These are phyloP conservation scores for Heterodera filipjevi DNA, from an alignment of 2,888 invertebrate species.

Conservation along the genomic window DNA sequence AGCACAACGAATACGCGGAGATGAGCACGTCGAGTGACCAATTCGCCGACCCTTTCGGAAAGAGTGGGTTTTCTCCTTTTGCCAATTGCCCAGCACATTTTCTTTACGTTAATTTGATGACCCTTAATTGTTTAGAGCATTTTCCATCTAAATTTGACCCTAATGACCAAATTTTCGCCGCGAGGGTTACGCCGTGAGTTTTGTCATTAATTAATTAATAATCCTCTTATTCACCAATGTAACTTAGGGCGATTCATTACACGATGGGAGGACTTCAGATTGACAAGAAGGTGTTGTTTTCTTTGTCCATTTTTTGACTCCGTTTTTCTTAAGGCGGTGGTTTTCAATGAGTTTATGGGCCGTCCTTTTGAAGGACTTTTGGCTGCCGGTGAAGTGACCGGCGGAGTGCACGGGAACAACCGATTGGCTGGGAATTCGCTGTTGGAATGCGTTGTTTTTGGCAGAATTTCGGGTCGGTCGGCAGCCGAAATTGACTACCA, in stretches of 20 bases:
- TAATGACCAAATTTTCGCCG: constrained; percentile 57
- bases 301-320: not conserved
- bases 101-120: not conserved
- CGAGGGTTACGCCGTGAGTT: constrained; percentile 52
- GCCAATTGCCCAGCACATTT: too few relatives aligned
- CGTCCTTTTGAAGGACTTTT: constrained; percentile 58
- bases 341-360: constrained; percentile 55
- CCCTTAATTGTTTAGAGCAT: constrained; percentile 25
- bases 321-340: constrained; percentile 44
- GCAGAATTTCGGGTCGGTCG: constrained; percentile 59
- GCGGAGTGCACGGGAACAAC: constrained; percentile 64
- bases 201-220: not conserved
- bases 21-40: constrained; percentile 31
- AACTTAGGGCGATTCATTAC: constrained; percentile 62
- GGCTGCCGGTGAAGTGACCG: constrained; percentile 65
- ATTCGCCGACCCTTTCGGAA: constrained; percentile 48
- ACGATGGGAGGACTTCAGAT: constrained; percentile 65
- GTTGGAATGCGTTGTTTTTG: constrained; percentile 65
- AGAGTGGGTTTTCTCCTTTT: constrained; percentile 30
- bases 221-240: too few relatives aligned
- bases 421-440: constrained; percentile 65
- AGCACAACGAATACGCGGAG: constrained; percentile 49
- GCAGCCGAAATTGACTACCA: constrained; percentile 50
- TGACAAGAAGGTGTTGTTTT: constrained; percentile 39
- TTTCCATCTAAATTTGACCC: constrained; percentile 50